Evolutionary conservation across 2,113 vertebrate genomes (phyloP).

Genomic region (Cyprinodon tularosa): DNA sequence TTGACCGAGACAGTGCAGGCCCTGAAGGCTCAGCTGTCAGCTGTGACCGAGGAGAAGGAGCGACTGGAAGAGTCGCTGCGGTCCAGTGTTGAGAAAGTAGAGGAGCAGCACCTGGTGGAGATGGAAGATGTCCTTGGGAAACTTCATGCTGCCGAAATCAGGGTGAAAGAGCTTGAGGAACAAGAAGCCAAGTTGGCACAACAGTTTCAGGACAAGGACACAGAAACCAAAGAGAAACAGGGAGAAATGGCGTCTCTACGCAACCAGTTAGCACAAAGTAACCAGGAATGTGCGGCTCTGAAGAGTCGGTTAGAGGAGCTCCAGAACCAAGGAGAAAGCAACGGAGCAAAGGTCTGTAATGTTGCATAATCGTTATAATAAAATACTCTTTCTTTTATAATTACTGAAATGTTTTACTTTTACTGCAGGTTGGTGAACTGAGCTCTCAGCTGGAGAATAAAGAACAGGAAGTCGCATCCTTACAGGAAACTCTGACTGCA

Average conservation of each 20-base stretch:
- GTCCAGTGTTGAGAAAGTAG: slow-evolving; percentile 84
- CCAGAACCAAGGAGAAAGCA: slow-evolving; percentile 80
- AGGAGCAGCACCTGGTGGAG: slow-evolving; percentile 97
- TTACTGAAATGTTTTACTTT: slow-evolving; percentile 15
- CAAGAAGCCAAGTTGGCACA: slow-evolving; percentile 78
- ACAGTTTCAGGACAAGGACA: slow-evolving; percentile 78
- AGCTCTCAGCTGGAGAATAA: slow-evolving; percentile 83
- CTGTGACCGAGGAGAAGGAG: slow-evolving; percentile 86
- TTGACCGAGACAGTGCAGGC: slow-evolving; percentile 78
- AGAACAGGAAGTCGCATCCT: slow-evolving; percentile 82
- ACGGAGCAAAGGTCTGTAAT: slow-evolving; percentile 82
- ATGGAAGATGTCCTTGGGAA: slow-evolving; percentile 95
- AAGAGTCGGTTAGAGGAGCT: slow-evolving; percentile 83
- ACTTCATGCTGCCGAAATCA: slow-evolving; percentile 88
- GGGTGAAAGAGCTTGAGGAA: slow-evolving; percentile 91
- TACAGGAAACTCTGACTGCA: slow-evolving; percentile 83
- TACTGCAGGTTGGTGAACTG: slow-evolving; percentile 84
- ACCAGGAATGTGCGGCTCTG: slow-evolving; percentile 84
- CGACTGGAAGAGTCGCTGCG: slow-evolving; percentile 83
- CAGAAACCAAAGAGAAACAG: slow-evolving; percentile 83
- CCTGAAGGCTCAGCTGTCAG: slow-evolving; percentile 77
- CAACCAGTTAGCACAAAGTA: slow-evolving; percentile 86
- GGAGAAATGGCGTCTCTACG: slow-evolving; percentile 81
- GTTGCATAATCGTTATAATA: neutral
- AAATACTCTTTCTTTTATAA: slow-evolving; percentile 38